Percentiles rank a stretch among this genome's conserved stretches.
These are phyloP conservation scores for Takifugu ocellatus DNA, from an alignment of 2,797 vertebrate genomes.

Conservation along the genomic window DNA sequence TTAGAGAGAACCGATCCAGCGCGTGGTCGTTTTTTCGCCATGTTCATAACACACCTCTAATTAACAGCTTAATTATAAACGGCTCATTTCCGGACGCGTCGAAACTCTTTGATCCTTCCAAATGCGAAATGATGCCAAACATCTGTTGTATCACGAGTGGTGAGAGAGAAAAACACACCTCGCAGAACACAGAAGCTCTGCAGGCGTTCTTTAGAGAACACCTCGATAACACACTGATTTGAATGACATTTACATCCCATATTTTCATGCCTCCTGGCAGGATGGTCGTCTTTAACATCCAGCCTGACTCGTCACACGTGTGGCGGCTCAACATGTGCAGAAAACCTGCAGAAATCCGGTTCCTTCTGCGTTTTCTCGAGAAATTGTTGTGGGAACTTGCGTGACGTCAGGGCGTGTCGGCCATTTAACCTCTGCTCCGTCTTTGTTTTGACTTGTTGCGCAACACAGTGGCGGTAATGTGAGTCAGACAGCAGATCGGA, in stretches of 20 bases:
- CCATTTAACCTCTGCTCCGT: constrained; percentile 1
- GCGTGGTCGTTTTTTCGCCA: constrained; percentile 43
- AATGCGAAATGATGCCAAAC: constrained; percentile 25
- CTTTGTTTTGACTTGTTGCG: constrained; percentile 33
- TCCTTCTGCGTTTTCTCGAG: constrained; percentile 8
- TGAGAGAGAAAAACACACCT: neutral
- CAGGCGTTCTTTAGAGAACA: neutral
- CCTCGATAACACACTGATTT: constrained; percentile 8
- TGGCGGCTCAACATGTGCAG: no score
- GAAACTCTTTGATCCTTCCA: constrained; percentile 26
- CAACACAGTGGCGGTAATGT: constrained; percentile 8
- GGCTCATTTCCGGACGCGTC: constrained; percentile 32
- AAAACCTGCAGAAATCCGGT: no score
- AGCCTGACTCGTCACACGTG: no score
- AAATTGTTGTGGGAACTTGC: constrained; percentile 16
- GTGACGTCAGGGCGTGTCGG: constrained; percentile 31
- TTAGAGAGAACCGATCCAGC: constrained; percentile 27
- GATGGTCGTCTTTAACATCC: no score
- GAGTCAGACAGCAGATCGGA: neutral
- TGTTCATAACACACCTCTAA: constrained; percentile 42
- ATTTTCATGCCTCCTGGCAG: constrained; percentile 11
- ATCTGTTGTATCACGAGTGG: constrained; percentile 17
- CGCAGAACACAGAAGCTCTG: neutral
- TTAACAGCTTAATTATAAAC: constrained; percentile 60
- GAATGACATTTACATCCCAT: constrained; percentile 21